These are phyloP conservation scores for Adoxophyes honmai DNA, from an alignment of 1,140 invertebrate species.

Conservation along the genomic window DNA sequence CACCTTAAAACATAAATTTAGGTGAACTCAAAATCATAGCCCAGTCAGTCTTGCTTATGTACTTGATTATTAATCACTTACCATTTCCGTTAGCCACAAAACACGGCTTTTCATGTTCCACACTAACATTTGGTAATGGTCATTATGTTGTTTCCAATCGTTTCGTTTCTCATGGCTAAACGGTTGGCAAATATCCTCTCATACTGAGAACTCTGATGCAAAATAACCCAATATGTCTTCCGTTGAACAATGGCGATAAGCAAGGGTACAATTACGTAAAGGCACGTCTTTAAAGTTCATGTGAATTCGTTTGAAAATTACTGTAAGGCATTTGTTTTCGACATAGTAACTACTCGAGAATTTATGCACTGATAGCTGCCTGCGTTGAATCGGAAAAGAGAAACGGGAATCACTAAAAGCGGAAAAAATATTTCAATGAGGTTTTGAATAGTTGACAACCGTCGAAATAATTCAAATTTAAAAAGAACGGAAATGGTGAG, in stretches of 20 bases:
- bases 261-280: conserved; percentile 13
- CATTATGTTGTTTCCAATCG: conserved; percentile 8
- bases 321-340: background rate
- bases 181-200: conserved; percentile 9
- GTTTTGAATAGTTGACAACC: too few species aligned
- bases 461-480: too few species aligned
- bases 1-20: too few species aligned
- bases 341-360: too few species aligned
- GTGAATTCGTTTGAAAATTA: conserved; percentile 13
- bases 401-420: too few species aligned
- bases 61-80: background rate
- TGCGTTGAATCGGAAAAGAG: too few species aligned
- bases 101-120: conserved; percentile 3
- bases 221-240: conserved; percentile 15
- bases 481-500: too few species aligned
- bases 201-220: conserved; percentile 1
- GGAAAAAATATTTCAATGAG: too few species aligned
- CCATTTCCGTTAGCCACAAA: background rate
- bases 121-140: background rate
- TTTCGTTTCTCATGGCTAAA: conserved; percentile 6
- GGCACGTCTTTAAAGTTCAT: conserved; percentile 15
- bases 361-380: too few species aligned
- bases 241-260: conserved; percentile 11
- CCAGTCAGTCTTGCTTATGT: too few species aligned
- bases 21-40: too few species aligned